Base-by-base conservation (phyloP, 1,140 invertebrate genomes). In the Orussus abietinus region DNA sequence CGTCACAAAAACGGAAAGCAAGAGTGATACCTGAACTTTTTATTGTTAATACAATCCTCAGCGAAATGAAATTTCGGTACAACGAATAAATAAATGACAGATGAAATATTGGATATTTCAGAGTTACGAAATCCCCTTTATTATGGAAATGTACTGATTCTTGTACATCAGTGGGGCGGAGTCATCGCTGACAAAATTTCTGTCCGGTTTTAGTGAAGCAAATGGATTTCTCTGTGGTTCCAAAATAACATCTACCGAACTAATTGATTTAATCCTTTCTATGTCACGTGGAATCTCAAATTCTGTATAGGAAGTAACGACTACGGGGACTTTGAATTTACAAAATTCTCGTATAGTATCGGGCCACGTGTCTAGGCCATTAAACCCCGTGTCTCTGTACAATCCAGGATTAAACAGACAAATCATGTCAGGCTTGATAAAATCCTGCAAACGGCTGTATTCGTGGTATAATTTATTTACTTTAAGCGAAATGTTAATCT, bases 111-210 rank as follows among this genome's bases (percentile, higher is more conserved):
- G n/a, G n/a, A n/a, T n/a, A n/a, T n/a, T n/a, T n/a, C n/a, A n/a
- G n/a, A n/a, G n/a, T n/a, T n/a, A n/a, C n/a, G n/a, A n/a, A n/a
- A n/a, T n/a, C n/a, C n/a, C n/a, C n/a, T n/a, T n/a, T n/a, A n/a
- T n/a, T n/a, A n/a, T n/a, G n/a, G n/a, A n/a, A 43, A 78, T 67
- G 62, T 75, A 83, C 66, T 81, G 79, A 68, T 86, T 87, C 53
- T 86, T 86, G 51, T 82, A 86, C 44, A 86, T 79, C 12, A 86
- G 65, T 0, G 84, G 83, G 11, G 71, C 75, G 14, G 77, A 75
- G 32, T 86, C 76, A 47, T 86, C 84, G 9, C 81, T 82, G 10
- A 86, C 79, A 48, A 86, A 85, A 59, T 86, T 86, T 21, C 83
- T 76, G 49, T 85, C 83, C 1, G 84, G 84, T 53, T 81, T 77